phyloP scores from a whole-genome alignment of 2,113 vertebrate species.

The Mus spicilegus region DNA sequence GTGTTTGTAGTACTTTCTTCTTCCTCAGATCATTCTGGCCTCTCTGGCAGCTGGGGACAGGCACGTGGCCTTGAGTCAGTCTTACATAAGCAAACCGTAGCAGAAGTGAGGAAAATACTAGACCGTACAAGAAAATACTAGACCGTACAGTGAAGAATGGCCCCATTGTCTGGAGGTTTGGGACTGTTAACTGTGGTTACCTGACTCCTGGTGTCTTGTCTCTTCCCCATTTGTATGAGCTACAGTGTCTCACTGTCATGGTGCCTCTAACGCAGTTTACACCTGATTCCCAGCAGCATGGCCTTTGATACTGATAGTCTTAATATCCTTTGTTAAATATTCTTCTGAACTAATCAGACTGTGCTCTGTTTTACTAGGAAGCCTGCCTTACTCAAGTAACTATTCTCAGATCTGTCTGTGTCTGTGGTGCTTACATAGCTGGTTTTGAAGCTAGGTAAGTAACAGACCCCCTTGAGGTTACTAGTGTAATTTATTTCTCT shows the following conservation, averaged over 20 bases:
- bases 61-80: not conserved
- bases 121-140: too few relatives aligned
- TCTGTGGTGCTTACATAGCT: not conserved
- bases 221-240: not conserved
- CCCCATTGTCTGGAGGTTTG: not conserved
- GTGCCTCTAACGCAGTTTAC: not conserved
- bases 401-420: not conserved
- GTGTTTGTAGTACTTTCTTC: not conserved
- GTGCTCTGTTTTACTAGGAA: not conserved
- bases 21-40: not conserved
- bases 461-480: not conserved
- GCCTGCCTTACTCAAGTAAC: not conserved
- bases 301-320: not conserved
- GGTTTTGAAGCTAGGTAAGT: not conserved
- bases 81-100: not conserved
- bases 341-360: slow-evolving; percentile 9
- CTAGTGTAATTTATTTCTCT: not conserved
- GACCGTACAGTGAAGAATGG: not conserved
- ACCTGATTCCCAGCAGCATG: not conserved
- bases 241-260: not conserved
- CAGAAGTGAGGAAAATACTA: slow-evolving; percentile 9
- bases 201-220: not conserved
- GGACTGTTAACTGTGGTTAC: not conserved
- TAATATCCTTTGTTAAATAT: not conserved
- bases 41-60: not conserved